phyloP scores from a whole-genome alignment of 2,888 invertebrate species.

The Phortica okadai region DNA sequence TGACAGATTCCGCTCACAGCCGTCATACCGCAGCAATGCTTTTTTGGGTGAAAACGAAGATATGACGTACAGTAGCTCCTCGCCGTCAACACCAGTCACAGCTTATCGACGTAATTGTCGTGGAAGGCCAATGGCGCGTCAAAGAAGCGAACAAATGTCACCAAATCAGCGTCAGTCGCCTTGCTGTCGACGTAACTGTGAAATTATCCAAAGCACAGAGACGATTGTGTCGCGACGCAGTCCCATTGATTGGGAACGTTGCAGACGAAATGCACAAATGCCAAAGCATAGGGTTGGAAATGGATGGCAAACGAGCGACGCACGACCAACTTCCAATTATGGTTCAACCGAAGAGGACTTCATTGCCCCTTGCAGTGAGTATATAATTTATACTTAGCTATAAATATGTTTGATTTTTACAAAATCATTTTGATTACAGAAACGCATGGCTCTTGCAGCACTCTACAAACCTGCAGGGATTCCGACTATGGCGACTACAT shows the following conservation, averaged over 20 bases:
- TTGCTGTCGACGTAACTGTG: not conserved
- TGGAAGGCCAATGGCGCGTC: too few relatives aligned
- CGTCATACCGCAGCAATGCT: too few relatives aligned
- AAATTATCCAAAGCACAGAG: not conserved
- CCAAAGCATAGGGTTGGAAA: not conserved
- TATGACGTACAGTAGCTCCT: too few relatives aligned
- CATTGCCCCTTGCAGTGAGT: not conserved
- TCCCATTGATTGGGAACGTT: slow-evolving; percentile 11
- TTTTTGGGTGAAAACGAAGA: too few relatives aligned
- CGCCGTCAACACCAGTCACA: too few relatives aligned
- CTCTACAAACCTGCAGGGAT: slow-evolving; percentile 4
- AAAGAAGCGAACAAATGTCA: too few relatives aligned
- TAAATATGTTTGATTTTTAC: not conserved
- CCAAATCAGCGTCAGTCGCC: too few relatives aligned
- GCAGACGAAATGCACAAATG: not conserved
- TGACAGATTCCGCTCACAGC: too few relatives aligned
- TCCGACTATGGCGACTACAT: not conserved
- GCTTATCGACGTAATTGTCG: too few relatives aligned
- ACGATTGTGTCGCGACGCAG: not conserved
- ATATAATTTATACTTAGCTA: not conserved
- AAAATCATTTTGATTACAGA: not conserved
- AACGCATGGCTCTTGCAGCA: not conserved
- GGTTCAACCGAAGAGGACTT: slow-evolving; percentile 3
- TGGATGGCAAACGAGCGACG: not conserved
- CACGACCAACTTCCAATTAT: not conserved